Evolutionary conservation across 2,113 vertebrate species (phyloP).

Genomic region (Aix galericulata): DNA sequence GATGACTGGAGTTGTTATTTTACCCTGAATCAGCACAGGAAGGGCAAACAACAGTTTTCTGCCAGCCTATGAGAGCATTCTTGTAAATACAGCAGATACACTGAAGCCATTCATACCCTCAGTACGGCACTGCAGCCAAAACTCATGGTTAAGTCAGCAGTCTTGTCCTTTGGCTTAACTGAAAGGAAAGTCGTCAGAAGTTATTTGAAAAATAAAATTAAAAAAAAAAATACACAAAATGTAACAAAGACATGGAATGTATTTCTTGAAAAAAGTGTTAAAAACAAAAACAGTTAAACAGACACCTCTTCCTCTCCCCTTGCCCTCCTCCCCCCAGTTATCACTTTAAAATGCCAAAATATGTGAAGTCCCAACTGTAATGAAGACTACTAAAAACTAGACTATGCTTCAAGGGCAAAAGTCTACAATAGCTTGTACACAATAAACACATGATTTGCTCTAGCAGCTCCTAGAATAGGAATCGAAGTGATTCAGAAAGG

Average conservation of each 20-base stretch:
- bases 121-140: neutral
- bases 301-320: too few relatives aligned
- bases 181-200: constrained; percentile 30
- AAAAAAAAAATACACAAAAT: neutral
- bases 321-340: rapidly evolving
- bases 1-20: neutral
- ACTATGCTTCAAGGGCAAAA: neutral
- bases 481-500: neutral
- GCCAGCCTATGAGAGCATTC: constrained; percentile 41
- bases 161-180: constrained; percentile 18
- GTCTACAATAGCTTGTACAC: neutral
- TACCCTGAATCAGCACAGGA: constrained; percentile 20
- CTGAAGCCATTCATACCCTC: constrained; percentile 50
- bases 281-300: neutral
- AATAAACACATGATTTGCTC: neutral
- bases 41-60: constrained; percentile 29
- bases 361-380: neutral
- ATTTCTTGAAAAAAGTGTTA: neutral
- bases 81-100: constrained; percentile 43
- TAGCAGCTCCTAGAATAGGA: neutral
- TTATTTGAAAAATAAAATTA: neutral
- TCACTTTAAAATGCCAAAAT: neutral
- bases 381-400: neutral
- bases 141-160: constrained; percentile 29
- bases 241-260: neutral